A percentile compares a stretch with the other conserved stretches of the same genome.
phyloP scores from a whole-genome alignment of 2,113 vertebrate genomes.

The Octodon degus region DNA sequence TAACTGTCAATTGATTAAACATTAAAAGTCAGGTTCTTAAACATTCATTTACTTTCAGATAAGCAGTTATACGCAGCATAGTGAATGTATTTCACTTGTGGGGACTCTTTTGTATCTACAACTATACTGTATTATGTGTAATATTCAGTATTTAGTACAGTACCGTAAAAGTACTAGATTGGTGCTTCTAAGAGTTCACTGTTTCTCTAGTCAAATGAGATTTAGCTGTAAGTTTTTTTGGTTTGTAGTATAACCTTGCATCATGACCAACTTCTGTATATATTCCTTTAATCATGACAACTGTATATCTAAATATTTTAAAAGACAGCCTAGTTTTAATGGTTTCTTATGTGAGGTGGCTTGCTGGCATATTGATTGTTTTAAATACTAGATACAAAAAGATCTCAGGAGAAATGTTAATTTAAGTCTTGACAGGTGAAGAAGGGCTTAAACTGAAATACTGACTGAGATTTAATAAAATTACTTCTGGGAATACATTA shows the following conservation, averaged over 20 bases:
- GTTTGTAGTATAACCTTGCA: not conserved
- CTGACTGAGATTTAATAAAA: not conserved
- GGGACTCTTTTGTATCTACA: not conserved
- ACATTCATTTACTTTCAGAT: conserved; percentile 12
- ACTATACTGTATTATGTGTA: not conserved
- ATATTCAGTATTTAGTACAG: not conserved
- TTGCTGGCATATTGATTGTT: conserved; percentile 44
- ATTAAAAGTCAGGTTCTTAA: conserved; percentile 27
- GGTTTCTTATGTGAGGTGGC: not conserved
- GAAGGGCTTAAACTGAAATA: not conserved
- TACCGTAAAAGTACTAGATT: not conserved
- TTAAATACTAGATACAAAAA: conserved; percentile 34
- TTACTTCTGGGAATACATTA: not conserved
- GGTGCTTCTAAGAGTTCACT: conserved; percentile 39
- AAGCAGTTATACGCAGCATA: conserved; percentile 11
- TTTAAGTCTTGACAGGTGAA: conserved; percentile 38
- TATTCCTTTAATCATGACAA: conserved; percentile 6
- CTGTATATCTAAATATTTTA: conserved; percentile 13
- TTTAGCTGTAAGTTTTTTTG: conserved; percentile 21
- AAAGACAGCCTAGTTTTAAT: not conserved
- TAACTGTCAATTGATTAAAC: not conserved
- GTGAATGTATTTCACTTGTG: not conserved
- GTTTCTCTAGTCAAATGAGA: conserved; percentile 22
- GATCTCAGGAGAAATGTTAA: conserved; percentile 38
- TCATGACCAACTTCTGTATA: not conserved